These are phyloP conservation scores for Octodon degus DNA, from an alignment of 2,113 vertebrate genomes.

Conservation along the genomic window DNA sequence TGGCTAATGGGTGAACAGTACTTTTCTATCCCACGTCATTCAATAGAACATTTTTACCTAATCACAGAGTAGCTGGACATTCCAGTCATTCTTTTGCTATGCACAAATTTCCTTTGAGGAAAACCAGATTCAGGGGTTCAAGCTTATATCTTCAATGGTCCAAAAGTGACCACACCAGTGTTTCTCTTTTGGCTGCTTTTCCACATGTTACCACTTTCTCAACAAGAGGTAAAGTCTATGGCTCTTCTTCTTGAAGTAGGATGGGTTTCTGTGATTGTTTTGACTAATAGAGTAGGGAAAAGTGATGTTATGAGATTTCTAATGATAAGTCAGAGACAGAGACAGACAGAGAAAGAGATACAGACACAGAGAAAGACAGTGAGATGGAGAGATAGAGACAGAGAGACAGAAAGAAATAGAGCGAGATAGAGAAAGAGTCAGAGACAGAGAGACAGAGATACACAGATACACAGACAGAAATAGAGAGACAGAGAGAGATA, in stretches of 20 bases:
- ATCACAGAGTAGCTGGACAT: constrained; percentile 50
- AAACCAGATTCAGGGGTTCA: constrained; percentile 58
- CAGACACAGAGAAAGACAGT: background rate
- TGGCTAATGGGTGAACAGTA: background rate
- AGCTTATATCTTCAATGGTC: background rate
- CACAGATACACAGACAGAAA: too few species aligned
- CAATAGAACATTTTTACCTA: constrained; percentile 55
- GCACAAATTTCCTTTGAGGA: constrained; percentile 60
- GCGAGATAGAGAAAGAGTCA: too few species aligned
- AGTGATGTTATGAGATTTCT: background rate
- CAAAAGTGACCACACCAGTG: background rate
- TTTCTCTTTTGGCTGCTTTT: background rate
- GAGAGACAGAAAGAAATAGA: too few species aligned
- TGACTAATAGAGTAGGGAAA: background rate
- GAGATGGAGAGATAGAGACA: too few species aligned
- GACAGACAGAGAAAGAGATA: background rate
- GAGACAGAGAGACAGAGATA: too few species aligned
- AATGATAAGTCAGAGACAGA: background rate
- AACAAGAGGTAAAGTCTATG: background rate
- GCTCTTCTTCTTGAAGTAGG: background rate
- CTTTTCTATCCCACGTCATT: background rate
- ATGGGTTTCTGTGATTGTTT: background rate
- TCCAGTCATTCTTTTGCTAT: constrained; percentile 56
- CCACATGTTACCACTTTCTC: background rate
- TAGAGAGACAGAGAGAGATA: too few species aligned